Evolutionary conservation across 1,140 invertebrate species (phyloP), one percentile per base, ranked within the genome.

Genomic region (Nebria ingens): DNA sequence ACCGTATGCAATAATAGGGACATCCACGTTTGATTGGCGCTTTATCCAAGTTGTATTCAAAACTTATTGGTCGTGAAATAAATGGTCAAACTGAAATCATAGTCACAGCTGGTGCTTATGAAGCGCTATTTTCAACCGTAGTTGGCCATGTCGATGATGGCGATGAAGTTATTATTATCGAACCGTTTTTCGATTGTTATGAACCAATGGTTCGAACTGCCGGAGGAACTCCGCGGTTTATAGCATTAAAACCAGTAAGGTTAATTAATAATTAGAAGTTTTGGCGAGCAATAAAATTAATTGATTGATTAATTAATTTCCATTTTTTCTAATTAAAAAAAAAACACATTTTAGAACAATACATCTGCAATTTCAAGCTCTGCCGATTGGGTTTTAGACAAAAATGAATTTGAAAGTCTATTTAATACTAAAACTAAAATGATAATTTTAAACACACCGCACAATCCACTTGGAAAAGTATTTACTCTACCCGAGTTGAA

Each of bases 101-200:
- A 6, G 83, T 98, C 0, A 93, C 92, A 0, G 73, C 77, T 55
- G 97, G 97, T 34, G 97, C 96, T 9, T 98, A 97, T 69, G 91
- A 96, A 71, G 88, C 86, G n/a, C 70, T 95, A 0, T 95, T 84
- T 70, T 86, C 83, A 58, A 73, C 87, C 15, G 85, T 98, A 55
- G 57, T 59, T 40, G 92, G 93, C 25, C 80, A 91, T 62, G 80
- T 93, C 3, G 84, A 84, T 61, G 79, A 78, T 45, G 90, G 89
- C 1, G 85, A 87, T 74, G 93, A 98, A 73, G 94, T 95, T 58
- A 95, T 98, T 58, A 93, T 99, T 21, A 94, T 99, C 58, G 97
- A 99, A 70, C 97, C 97, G 6, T 98, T 89, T 71, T 99, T 96
- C 70, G 97, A 99, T 70, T 98, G 94, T 67, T 99, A 99, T 69